A percentile compares a stretch with the other conserved stretches of the same genome.
phyloP scores from a whole-genome alignment of 2,797 vertebrate species.

The Crocodylus rhombifer region DNA sequence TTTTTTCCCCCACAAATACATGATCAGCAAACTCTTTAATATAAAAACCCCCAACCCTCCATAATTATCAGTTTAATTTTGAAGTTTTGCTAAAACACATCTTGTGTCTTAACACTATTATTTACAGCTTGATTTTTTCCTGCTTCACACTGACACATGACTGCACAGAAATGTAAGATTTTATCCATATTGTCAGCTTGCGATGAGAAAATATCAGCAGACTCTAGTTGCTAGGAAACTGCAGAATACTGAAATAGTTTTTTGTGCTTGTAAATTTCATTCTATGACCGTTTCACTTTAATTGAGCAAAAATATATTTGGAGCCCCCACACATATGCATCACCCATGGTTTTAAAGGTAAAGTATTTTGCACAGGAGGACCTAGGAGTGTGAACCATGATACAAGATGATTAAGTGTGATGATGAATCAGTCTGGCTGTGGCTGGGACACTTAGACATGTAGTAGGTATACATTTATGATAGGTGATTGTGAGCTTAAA shows the following conservation, averaged over 20 bases:
- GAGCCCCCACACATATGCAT: slow-evolving; percentile 62
- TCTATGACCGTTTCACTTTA: slow-evolving; percentile 67
- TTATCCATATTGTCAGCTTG: slow-evolving; percentile 59
- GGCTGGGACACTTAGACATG: slow-evolving; percentile 1
- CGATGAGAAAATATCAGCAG: slow-evolving; percentile 68
- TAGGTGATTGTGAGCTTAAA: background rate
- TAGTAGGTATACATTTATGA: background rate
- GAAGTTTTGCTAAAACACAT: background rate
- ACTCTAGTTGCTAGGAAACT: slow-evolving; percentile 79
- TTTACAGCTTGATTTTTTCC: slow-evolving; percentile 16
- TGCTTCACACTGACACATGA: slow-evolving; percentile 55
- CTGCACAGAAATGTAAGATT: slow-evolving; percentile 58
- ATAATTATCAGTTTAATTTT: background rate
- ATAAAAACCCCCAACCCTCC: background rate
- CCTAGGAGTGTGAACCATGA: slow-evolving; percentile 14
- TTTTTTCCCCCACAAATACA: background rate
- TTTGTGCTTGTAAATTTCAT: slow-evolving; percentile 64
- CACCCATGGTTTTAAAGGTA: slow-evolving; percentile 63
- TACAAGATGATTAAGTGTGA: slow-evolving; percentile 57
- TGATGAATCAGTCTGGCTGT: slow-evolving; percentile 24
- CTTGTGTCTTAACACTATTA: slow-evolving; percentile 4
- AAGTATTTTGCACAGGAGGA: slow-evolving; percentile 35
- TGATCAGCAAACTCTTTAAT: background rate
- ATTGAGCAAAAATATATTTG: slow-evolving; percentile 67
- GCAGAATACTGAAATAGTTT: slow-evolving; percentile 59